These are phyloP conservation scores for Cyprinodon tularosa DNA, from an alignment of 2,113 vertebrate genomes.

Conservation along the genomic window DNA sequence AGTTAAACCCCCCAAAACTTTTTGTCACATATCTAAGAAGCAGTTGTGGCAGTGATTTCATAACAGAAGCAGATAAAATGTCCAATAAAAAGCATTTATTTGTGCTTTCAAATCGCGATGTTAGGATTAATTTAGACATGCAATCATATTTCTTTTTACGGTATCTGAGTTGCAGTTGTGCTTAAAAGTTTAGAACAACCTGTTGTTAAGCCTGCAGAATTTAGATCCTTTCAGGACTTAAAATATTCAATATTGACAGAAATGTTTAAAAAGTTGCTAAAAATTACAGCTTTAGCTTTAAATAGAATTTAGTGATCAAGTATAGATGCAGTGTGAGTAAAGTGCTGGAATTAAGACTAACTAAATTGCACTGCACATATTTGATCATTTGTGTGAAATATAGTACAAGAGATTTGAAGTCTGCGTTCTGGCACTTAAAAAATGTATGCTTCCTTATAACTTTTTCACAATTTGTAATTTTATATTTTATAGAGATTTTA, in stretches of 20 bases:
- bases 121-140: slow-evolving; percentile 12
- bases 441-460: not conserved
- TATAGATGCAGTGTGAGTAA: slow-evolving; percentile 8
- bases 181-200: slow-evolving; percentile 33
- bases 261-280: slow-evolving; percentile 12
- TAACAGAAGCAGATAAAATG: slow-evolving; percentile 22
- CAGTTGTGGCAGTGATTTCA: slow-evolving; percentile 63
- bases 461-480: not conserved
- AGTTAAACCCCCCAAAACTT: slow-evolving; percentile 28
- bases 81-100: slow-evolving; percentile 30
- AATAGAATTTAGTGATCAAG: slow-evolving; percentile 28
- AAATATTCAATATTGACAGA: slow-evolving; percentile 24
- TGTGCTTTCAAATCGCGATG: slow-evolving; percentile 65
- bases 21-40: slow-evolving; percentile 35
- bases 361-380: slow-evolving; percentile 1
- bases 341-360: slow-evolving; percentile 12
- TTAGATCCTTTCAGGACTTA: slow-evolving; percentile 19
- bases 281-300: slow-evolving; percentile 29
- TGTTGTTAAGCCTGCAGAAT: slow-evolving; percentile 15
- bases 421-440: not conserved
- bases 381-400: slow-evolving; percentile 6
- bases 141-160: slow-evolving; percentile 15
- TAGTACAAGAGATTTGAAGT: slow-evolving; percentile 17
- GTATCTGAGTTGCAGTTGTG: slow-evolving; percentile 28
- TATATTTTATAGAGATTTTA: not conserved